A percentile compares a stretch with the other conserved stretches of the same genome.
These are phyloP conservation scores for Felis chaus DNA, from an alignment of 2,113 vertebrate species.

Conservation along the genomic window DNA sequence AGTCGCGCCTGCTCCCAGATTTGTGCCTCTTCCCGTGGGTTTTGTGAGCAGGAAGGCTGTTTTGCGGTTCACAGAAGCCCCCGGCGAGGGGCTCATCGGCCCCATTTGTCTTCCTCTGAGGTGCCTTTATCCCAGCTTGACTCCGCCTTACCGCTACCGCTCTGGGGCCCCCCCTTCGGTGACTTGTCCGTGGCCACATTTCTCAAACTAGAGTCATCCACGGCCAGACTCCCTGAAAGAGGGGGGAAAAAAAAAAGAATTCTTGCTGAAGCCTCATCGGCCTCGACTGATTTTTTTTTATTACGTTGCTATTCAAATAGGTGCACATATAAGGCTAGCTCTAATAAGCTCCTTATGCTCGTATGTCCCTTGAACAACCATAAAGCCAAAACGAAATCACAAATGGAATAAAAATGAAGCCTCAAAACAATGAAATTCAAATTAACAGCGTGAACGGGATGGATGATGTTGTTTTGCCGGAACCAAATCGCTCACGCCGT, in stretches of 20 bases:
- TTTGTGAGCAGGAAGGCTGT: neutral
- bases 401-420: constrained; percentile 20
- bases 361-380: neutral
- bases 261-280: neutral
- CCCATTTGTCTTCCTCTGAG: neutral
- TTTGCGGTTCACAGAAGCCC: neutral
- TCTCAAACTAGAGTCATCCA: rapidly evolving
- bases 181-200: rapidly evolving
- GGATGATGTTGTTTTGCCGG: neutral
- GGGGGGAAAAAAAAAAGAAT: no score
- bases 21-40: neutral
- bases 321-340: neutral
- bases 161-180: neutral
- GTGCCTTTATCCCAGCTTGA: rapidly evolving
- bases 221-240: neutral
- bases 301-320: constrained; percentile 36
- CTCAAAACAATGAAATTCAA: neutral
- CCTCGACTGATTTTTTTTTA: neutral
- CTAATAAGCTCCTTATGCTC: neutral
- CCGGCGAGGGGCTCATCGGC: rapidly evolving
- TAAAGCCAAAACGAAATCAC: neutral
- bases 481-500: neutral
- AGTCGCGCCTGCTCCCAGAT: neutral
- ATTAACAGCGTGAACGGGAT: neutral
- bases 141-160: rapidly evolving